phyloP scores from a whole-genome alignment of 2,113 vertebrate species.

The Alethe diademata region DNA sequence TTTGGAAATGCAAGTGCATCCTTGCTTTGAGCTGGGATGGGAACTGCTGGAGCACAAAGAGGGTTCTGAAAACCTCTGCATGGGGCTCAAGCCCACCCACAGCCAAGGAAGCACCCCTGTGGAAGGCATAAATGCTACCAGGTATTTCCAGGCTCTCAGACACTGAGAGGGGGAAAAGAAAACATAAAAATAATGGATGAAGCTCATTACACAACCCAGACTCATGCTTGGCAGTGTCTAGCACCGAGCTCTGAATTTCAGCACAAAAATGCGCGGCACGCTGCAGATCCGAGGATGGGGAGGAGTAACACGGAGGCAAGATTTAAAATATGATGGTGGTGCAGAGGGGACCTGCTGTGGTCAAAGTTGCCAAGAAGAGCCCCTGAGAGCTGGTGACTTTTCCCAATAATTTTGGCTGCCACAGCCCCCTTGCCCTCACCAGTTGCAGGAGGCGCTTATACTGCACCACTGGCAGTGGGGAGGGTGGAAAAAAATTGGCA shows the following conservation, averaged over 20 bases:
- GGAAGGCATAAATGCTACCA: neutral
- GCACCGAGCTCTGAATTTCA: neutral
- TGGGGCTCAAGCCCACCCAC: accelerated
- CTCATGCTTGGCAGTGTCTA: conserved; percentile 15
- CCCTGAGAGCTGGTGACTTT: neutral
- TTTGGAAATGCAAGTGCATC: neutral
- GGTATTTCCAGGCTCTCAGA: neutral
- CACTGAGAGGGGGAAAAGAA: neutral
- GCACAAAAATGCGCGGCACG: conserved; percentile 7
- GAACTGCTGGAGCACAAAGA: neutral
- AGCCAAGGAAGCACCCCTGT: neutral
- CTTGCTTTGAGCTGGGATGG: neutral
- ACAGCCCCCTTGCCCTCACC: neutral
- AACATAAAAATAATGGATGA: neutral
- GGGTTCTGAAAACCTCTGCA: neutral
- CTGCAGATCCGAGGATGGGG: neutral
- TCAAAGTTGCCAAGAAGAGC: accelerated
- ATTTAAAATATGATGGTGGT: neutral
- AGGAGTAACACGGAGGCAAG: neutral
- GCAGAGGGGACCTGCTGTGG: neutral
- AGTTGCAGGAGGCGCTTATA: neutral
- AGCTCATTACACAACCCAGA: conserved; percentile 12
- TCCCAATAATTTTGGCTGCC: neutral
- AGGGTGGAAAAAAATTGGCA: conserved; percentile 11
- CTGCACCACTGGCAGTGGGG: neutral